These are phyloP conservation scores for Typhlichthys subterraneus DNA, from an alignment of 2,797 vertebrate species.

Conservation along the genomic window DNA sequence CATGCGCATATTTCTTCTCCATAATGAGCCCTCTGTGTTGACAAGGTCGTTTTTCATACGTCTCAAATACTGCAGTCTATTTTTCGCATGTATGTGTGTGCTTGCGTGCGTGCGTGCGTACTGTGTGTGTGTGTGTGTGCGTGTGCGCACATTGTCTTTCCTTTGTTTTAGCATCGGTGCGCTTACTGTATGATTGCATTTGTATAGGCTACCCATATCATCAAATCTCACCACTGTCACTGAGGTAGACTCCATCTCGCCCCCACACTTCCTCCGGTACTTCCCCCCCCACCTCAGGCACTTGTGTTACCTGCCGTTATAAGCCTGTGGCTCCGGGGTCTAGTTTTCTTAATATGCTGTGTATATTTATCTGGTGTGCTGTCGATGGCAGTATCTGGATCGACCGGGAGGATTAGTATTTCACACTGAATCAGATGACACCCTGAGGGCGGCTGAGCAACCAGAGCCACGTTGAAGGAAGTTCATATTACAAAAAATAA, in stretches of 20 bases:
- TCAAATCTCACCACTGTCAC: conserved; percentile 23
- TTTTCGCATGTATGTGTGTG: conserved; percentile 22
- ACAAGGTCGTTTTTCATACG: conserved; percentile 39
- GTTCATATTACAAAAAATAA: conserved; percentile 2
- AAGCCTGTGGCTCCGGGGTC: conserved; percentile 28
- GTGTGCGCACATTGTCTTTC: conserved; percentile 8
- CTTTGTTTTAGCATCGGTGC: neutral
- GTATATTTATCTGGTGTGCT: conserved; percentile 61
- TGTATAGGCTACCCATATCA: conserved; percentile 4
- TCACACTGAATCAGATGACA: conserved; percentile 51
- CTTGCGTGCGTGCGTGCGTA: neutral
- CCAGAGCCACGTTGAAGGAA: neutral
- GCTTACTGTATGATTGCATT: neutral
- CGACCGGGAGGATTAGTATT: conserved; percentile 65
- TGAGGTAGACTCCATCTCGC: conserved; percentile 32
- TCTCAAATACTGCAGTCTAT: conserved; percentile 34
- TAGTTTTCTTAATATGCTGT: conserved; percentile 49
- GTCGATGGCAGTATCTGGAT: conserved; percentile 54
- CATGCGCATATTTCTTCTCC: conserved; percentile 33
- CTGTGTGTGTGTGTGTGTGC: conserved; percentile 6
- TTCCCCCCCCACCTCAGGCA: neutral
- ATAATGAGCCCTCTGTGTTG: conserved; percentile 64
- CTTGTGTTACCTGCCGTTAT: conserved; percentile 38
- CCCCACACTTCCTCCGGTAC: conserved; percentile 1
- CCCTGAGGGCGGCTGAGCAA: conserved; percentile 14